Evolutionary conservation across 2,888 invertebrate species (phyloP).

Genomic region (Anticlea derivata): DNA sequence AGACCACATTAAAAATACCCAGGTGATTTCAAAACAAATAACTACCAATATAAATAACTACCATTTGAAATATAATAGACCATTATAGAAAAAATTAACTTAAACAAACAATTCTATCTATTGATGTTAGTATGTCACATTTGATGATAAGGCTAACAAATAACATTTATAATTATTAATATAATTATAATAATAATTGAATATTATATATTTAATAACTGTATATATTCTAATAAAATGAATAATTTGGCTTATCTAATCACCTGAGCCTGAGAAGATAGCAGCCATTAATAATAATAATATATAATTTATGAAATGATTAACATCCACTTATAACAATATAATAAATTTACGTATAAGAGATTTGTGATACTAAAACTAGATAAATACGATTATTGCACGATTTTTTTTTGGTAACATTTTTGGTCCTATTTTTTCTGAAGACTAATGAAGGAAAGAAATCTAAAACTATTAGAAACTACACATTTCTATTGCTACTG

Average conservation of each 20-base stretch:
- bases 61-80: too few species aligned
- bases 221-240: background rate
- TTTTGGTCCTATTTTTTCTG: constrained; percentile 55
- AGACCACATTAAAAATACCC: constrained; percentile 47
- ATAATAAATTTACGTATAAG: constrained; percentile 55
- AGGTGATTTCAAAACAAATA: constrained; percentile 26
- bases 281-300: constrained; percentile 49
- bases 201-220: background rate
- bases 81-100: too few species aligned
- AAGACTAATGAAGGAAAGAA: constrained; percentile 35
- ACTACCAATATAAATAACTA: too few species aligned
- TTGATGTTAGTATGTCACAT: too few species aligned
- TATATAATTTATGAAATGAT: constrained; percentile 49
- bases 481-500: constrained; percentile 46
- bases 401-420: constrained; percentile 38
- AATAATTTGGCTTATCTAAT: constrained; percentile 23
- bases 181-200: background rate
- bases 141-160: too few species aligned
- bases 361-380: constrained; percentile 51
- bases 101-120: too few species aligned
- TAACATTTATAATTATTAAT: too few species aligned
- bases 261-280: constrained; percentile 42
- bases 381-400: constrained; percentile 42
- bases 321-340: constrained; percentile 54
- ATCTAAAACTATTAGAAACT: constrained; percentile 41